Conservation (phyloP, 1,140 invertebrate species). For the Drosophila bifasciata region DNA sequence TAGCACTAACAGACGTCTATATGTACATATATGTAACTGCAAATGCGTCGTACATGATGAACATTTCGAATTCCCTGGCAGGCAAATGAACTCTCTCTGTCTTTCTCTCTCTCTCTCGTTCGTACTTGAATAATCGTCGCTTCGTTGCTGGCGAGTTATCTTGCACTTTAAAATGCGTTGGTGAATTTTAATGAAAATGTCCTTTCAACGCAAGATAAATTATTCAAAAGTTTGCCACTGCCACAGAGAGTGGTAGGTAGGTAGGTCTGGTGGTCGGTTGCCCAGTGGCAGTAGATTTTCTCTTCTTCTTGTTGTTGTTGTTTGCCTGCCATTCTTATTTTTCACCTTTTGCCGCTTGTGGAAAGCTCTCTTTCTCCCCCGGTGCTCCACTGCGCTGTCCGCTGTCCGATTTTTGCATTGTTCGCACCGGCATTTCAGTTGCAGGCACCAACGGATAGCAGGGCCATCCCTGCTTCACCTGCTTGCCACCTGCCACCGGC, state of each 20-base stretch:
- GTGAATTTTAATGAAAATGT: slow-evolving; percentile 82
- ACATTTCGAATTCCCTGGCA: slow-evolving; percentile 68
- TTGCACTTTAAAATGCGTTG: slow-evolving; percentile 80
- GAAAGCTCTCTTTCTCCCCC: not conserved
- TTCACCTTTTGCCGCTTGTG: slow-evolving; percentile 29
- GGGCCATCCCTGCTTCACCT: no score
- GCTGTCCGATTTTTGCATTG: slow-evolving; percentile 32
- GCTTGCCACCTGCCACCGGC: not conserved
- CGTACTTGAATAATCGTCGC: slow-evolving; percentile 80
- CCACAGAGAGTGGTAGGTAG: slow-evolving; percentile 43
- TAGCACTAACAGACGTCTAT: no score
- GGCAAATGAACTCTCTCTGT: slow-evolving; percentile 69
- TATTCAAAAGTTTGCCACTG: slow-evolving; percentile 79
- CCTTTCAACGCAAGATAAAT: slow-evolving; percentile 80
- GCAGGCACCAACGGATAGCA: slow-evolving; percentile 40
- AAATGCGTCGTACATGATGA: no score
- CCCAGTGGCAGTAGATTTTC: not conserved
- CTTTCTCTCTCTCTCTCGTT: no score
- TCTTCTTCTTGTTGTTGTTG: slow-evolving; percentile 26
- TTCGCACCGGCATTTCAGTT: slow-evolving; percentile 44
- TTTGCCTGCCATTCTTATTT: slow-evolving; percentile 46
- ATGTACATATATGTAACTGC: no score
- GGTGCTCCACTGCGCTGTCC: no score
- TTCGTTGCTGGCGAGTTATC: slow-evolving; percentile 68
- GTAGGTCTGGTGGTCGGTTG: slow-evolving; percentile 19